A percentile compares a stretch with the other conserved stretches of the same genome.
Conservation (phyloP, 2,888 invertebrate species). For the Standfussiana lucernea region DNA sequence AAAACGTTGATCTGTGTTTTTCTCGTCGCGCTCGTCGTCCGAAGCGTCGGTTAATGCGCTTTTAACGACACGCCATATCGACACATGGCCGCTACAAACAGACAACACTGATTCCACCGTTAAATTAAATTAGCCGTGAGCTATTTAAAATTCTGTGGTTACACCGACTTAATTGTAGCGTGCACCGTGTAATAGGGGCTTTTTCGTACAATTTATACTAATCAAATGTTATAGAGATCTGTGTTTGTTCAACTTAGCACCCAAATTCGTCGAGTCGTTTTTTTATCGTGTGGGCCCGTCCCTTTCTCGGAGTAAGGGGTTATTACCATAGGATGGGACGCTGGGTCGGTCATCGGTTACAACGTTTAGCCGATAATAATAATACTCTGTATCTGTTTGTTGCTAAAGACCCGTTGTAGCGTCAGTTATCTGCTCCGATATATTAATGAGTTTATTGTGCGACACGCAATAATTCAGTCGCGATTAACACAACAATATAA, state of each 20-base stretch:
- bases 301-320: constrained; percentile 22
- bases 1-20: constrained; percentile 45
- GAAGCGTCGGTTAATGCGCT: constrained; percentile 81
- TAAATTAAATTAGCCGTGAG: constrained; percentile 71
- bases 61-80: constrained; percentile 79
- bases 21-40: constrained; percentile 61
- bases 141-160: constrained; percentile 65
- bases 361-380: constrained; percentile 37
- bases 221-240: constrained; percentile 37
- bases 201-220: constrained; percentile 36
- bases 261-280: constrained; percentile 29
- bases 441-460: constrained; percentile 60
- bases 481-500: constrained; percentile 52
- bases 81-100: constrained; percentile 73
- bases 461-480: constrained; percentile 39
- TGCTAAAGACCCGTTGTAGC: constrained; percentile 52
- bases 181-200: constrained; percentile 51
- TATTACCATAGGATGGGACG: constrained; percentile 50
- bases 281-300: constrained; percentile 35
- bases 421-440: constrained; percentile 43
- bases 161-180: constrained; percentile 57
- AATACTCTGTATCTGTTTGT: constrained; percentile 30
- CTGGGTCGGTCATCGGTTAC: constrained; percentile 25
- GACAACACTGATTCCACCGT: constrained; percentile 63
- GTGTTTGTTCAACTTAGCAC: constrained; percentile 40